phyloP scores from a whole-genome alignment of 2,888 invertebrate genomes.

The Watsonalla binaria region DNA sequence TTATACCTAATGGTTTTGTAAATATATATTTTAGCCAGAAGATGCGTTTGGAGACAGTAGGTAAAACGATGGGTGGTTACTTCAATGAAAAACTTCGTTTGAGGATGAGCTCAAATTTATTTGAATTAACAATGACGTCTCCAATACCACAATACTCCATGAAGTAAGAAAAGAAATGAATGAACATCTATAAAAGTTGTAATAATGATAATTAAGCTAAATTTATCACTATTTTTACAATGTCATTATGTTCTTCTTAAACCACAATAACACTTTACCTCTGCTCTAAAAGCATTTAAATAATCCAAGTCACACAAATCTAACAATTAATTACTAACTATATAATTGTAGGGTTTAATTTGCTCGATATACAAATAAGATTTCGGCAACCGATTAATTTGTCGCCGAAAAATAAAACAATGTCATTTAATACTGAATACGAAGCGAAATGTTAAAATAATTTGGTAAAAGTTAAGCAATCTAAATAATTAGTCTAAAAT shows the following conservation, averaged over 20 bases:
- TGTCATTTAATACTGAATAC: slow-evolving; percentile 72
- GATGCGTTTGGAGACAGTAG: slow-evolving; percentile 25
- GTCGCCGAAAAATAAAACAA: slow-evolving; percentile 57
- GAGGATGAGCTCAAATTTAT: slow-evolving; percentile 78
- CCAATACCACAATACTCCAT: slow-evolving; percentile 77
- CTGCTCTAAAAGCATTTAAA: slow-evolving; percentile 77
- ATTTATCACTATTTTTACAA: slow-evolving; percentile 78
- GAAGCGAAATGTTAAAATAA: slow-evolving; percentile 69
- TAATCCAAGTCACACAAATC: slow-evolving; percentile 78
- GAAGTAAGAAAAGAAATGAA: slow-evolving; percentile 76
- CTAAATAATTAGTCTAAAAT: slow-evolving; percentile 52
- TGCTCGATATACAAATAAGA: slow-evolving; percentile 77
- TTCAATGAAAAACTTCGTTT: slow-evolving; percentile 57
- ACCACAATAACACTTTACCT: slow-evolving; percentile 77
- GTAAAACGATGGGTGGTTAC: not conserved
- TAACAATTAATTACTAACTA: slow-evolving; percentile 79
- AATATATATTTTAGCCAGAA: slow-evolving; percentile 1
- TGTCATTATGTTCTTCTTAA: slow-evolving; percentile 77
- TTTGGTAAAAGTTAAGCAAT: slow-evolving; percentile 73
- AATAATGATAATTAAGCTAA: slow-evolving; percentile 79
- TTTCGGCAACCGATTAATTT: slow-evolving; percentile 54
- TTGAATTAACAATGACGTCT: slow-evolving; percentile 78
- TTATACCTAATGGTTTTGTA: not conserved
- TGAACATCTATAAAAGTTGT: slow-evolving; percentile 79
- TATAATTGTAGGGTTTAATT: slow-evolving; percentile 73